Evolutionary conservation across 1,140 invertebrate species (phyloP).

Genomic region (Neocloeon triangulifer): DNA sequence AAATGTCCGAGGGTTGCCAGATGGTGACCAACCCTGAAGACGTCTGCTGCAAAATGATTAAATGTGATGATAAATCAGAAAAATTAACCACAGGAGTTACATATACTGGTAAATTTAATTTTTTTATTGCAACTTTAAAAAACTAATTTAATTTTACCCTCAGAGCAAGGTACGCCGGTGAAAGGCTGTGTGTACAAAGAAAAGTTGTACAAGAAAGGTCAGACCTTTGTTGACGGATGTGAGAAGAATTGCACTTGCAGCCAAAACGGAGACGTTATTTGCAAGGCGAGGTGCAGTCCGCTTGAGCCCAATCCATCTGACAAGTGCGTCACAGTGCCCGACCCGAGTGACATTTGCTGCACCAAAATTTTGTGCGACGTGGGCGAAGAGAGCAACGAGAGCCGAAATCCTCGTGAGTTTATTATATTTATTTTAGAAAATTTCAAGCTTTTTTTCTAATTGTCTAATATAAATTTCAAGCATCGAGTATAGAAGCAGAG

Average conservation of each 20-base stretch:
- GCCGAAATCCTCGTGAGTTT: slow-evolving; percentile 20
- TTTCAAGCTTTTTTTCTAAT: no score
- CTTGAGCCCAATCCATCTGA: slow-evolving; percentile 21
- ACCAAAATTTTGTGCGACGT: slow-evolving; percentile 63
- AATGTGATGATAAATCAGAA: slow-evolving; percentile 12
- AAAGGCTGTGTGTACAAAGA: slow-evolving; percentile 55
- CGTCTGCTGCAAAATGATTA: slow-evolving; percentile 18
- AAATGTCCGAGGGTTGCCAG: slow-evolving; percentile 9
- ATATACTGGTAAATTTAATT: slow-evolving; percentile 2
- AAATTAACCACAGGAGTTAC: slow-evolving; percentile 1
- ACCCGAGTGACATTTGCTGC: slow-evolving; percentile 60
- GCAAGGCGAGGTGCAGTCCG: slow-evolving; percentile 33
- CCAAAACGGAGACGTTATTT: slow-evolving; percentile 40
- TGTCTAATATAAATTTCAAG: no score
- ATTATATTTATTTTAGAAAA: no score
- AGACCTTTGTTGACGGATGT: slow-evolving; percentile 55
- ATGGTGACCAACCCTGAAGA: slow-evolving; percentile 12
- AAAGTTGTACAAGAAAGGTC: slow-evolving; percentile 40
- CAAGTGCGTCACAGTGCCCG: slow-evolving; percentile 44
- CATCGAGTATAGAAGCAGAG: no score
- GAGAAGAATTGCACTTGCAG: slow-evolving; percentile 52
- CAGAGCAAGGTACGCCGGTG: no score
- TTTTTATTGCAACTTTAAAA: not conserved
- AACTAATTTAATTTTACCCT: not conserved
- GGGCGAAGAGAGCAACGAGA: slow-evolving; percentile 42